Percentiles rank a stretch among this genome's conserved stretches.
Evolutionary conservation across 2,888 invertebrate genomes (phyloP).

Genomic region (Torymus texanus): DNA sequence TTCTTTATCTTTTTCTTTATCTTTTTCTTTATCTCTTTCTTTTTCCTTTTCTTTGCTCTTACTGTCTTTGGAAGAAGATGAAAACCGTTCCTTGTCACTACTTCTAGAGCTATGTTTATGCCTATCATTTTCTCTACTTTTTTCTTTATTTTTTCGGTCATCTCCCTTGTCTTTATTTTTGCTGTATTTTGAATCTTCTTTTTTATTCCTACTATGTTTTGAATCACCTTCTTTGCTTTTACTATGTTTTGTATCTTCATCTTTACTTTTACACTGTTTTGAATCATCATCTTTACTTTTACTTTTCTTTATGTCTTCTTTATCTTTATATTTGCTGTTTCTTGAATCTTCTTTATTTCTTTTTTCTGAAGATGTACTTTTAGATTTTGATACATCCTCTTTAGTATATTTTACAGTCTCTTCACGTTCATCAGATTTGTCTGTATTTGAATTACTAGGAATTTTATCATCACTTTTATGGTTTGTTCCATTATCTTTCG

Average conservation of each 20-base stretch:
- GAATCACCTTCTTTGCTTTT: constrained; percentile 55
- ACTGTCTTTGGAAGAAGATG: constrained; percentile 59
- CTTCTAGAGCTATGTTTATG: constrained; percentile 61
- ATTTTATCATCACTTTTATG: constrained; percentile 41
- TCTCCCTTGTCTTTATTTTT: constrained; percentile 53
- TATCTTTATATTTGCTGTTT: constrained; percentile 38
- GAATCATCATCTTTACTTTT: constrained; percentile 50
- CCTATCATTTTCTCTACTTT: constrained; percentile 62
- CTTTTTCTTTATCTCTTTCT: constrained; percentile 63
- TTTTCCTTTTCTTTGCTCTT: constrained; percentile 62
- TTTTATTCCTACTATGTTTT: constrained; percentile 42
- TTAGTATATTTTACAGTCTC: constrained; percentile 48
- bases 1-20: constrained; percentile 46
- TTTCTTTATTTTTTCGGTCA: constrained; percentile 56
- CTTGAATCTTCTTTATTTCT: constrained; percentile 50
- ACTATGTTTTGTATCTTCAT: constrained; percentile 43
- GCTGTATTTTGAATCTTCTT: constrained; percentile 38
- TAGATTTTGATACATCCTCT: constrained; percentile 49
- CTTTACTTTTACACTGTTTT: constrained; percentile 57
- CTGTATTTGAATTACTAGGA: constrained; percentile 29
- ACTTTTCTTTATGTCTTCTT: constrained; percentile 35
- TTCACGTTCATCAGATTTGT: constrained; percentile 50
- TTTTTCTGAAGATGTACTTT: constrained; percentile 52
- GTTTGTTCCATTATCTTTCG: constrained; percentile 51
- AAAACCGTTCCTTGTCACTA: constrained; percentile 62